Evolutionary conservation across 2,888 invertebrate genomes (phyloP).

Genomic region (Uropetala carovei): DNA sequence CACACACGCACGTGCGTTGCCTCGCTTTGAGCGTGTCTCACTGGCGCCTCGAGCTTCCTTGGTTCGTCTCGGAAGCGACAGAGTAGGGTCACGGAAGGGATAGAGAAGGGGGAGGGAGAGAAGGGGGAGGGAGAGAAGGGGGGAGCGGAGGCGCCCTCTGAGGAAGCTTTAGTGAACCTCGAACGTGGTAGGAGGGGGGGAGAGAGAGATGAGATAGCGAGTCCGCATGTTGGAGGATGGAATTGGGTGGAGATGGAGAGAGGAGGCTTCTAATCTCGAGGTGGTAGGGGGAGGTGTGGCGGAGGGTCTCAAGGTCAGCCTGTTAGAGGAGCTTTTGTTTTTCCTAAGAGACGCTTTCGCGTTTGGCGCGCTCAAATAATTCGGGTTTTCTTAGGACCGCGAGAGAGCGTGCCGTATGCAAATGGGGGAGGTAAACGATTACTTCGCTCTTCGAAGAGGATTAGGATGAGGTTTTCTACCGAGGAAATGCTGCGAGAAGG

Average conservation of each 20-base stretch:
- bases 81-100: not conserved
- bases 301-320: constrained; percentile 9
- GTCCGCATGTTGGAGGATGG: constrained; percentile 1
- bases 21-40: not conserved
- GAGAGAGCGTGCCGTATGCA: not conserved
- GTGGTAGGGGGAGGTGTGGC: not conserved
- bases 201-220: constrained; percentile 8
- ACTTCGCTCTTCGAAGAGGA: no score
- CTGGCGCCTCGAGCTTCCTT: not conserved
- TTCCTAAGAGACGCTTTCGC: not conserved
- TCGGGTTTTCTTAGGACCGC: not conserved
- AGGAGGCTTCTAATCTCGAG: constrained; percentile 5
- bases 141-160: not conserved
- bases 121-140: not conserved
- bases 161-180: constrained; percentile 14
- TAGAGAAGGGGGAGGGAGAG: not conserved
- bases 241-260: not conserved
- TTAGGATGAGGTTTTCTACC: no score
- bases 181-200: not conserved
- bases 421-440: no score
- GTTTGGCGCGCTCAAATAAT: not conserved
- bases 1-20: not conserved
- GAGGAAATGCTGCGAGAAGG: no score
- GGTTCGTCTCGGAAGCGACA: not conserved
- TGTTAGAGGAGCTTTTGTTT: not conserved